Evolutionary conservation across 2,797 vertebrate genomes (phyloP).

Genomic region (Rhyacichthys aspro): DNA sequence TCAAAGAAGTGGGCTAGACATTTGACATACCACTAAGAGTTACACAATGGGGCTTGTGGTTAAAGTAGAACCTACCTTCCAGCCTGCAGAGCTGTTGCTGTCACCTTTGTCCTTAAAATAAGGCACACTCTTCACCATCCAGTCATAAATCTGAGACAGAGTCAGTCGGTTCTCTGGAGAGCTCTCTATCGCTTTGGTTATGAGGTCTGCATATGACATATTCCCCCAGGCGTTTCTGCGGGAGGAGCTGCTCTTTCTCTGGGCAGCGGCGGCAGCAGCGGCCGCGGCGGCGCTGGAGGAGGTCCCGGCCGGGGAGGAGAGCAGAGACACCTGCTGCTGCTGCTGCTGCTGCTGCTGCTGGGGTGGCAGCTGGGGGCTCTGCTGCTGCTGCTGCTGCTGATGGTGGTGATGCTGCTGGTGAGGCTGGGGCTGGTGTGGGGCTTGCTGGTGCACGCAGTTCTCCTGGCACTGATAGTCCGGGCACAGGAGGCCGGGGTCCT

Average conservation of each 20-base stretch:
- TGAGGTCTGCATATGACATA: constrained; percentile 97
- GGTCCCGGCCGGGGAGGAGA: constrained; percentile 82
- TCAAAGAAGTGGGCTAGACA: no score
- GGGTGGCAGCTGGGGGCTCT: constrained; percentile 67
- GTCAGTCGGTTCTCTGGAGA: constrained; percentile 96
- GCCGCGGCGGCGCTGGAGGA: constrained; percentile 74
- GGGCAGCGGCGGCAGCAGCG: constrained; percentile 59
- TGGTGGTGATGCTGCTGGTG: constrained; percentile 76
- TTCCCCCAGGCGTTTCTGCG: constrained; percentile 98
- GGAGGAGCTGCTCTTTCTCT: constrained; percentile 94
- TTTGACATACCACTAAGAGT: not conserved
- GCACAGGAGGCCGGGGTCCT: constrained; percentile 71
- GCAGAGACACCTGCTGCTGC: constrained; percentile 82
- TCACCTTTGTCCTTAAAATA: constrained; percentile 99
- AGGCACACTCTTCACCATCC: constrained; percentile 98
- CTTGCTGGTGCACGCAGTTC: constrained; percentile 77
- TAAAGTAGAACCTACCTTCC: constrained; percentile 87
- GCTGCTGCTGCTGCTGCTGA: constrained; percentile 62
- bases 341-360: constrained; percentile 70
- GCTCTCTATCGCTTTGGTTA: constrained; percentile 96
- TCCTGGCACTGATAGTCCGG: constrained; percentile 83
- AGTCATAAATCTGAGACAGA: constrained; percentile 97
- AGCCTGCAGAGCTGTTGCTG: constrained; percentile 97
- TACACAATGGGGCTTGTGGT: no score
- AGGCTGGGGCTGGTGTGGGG: constrained; percentile 74